Percentiles rank a stretch among this genome's conserved stretches.
Evolutionary conservation across 2,888 invertebrate genomes (phyloP).

Genomic region (Folsomia manolachei): DNA sequence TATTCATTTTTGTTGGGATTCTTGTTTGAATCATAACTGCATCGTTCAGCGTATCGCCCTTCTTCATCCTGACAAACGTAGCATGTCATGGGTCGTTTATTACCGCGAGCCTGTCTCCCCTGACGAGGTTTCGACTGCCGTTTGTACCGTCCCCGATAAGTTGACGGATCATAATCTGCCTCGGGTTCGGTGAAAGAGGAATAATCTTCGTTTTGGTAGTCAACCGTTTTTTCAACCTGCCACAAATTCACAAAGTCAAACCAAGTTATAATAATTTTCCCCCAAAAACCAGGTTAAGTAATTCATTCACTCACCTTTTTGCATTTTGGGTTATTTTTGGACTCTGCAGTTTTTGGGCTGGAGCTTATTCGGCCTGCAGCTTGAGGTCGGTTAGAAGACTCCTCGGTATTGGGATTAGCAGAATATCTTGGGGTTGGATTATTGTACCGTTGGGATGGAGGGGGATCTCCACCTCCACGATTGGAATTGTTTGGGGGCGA

Average conservation of each 20-base stretch:
- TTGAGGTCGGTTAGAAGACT: slow-evolving; percentile 43
- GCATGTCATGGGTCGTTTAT: slow-evolving; percentile 51
- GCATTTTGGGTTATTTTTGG: slow-evolving; percentile 50
- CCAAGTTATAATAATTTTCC: background rate
- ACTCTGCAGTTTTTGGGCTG: slow-evolving; percentile 37
- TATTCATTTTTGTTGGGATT: slow-evolving; percentile 58
- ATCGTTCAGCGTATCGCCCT: slow-evolving; percentile 61
- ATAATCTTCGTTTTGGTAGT: slow-evolving; percentile 42
- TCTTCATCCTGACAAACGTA: slow-evolving; percentile 62
- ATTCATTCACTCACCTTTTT: slow-evolving; percentile 40
- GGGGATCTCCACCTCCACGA: slow-evolving; percentile 3
- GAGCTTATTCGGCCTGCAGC: slow-evolving; percentile 24
- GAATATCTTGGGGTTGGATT: slow-evolving; percentile 26
- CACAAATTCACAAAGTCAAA: background rate
- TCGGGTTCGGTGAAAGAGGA: slow-evolving; percentile 43
- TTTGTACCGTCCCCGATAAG: slow-evolving; percentile 51
- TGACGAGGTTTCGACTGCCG: slow-evolving; percentile 57
- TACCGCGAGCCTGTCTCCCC: slow-evolving; percentile 26
- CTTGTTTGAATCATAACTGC: slow-evolving; percentile 66
- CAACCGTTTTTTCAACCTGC: slow-evolving; percentile 51
- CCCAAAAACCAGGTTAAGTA: background rate
- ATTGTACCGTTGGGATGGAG: slow-evolving; percentile 19
- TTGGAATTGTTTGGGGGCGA: too few species aligned
- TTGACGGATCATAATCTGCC: slow-evolving; percentile 47
- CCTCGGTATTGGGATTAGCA: slow-evolving; percentile 43